Conservation (phyloP, 2,888 invertebrate genomes). For the Andrena camellia region DNA sequence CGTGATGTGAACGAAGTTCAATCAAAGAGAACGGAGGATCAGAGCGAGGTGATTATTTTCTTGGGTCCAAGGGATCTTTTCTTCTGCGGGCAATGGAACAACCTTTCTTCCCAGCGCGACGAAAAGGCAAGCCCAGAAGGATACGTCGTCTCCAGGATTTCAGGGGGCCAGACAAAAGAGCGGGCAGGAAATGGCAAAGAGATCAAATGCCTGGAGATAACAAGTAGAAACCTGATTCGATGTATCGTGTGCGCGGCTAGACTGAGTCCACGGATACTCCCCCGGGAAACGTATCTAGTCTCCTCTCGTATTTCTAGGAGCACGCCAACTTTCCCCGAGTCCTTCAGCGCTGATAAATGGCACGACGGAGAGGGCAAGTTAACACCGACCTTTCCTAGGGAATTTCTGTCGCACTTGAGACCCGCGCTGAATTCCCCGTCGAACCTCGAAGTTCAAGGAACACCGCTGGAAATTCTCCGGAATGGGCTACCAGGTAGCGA, state of each 20-base stretch:
- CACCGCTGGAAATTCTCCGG: conserved; percentile 6
- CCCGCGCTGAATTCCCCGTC: not conserved
- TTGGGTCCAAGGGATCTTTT: not conserved
- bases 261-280: conserved; percentile 39
- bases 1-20: not conserved
- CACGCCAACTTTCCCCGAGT: conserved; percentile 55
- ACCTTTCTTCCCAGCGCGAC: conserved; percentile 36
- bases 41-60: not conserved
- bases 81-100: conserved; percentile 2
- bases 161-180: conserved; percentile 46
- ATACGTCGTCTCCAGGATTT: conserved; percentile 35
- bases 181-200: conserved; percentile 55
- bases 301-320: conserved; percentile 52
- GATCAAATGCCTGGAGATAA: conserved; percentile 67
- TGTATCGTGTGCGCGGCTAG: conserved; percentile 47
- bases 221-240: conserved; percentile 64
- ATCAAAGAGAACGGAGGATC: not conserved
- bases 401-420: conserved; percentile 15
- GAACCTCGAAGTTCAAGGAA: conserved; percentile 6
- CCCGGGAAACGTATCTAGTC: conserved; percentile 52
- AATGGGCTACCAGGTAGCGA: not conserved
- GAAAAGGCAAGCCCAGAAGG: not conserved
- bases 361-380: conserved; percentile 37
- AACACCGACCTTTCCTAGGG: conserved; percentile 23
- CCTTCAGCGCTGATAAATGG: conserved; percentile 64